Conservation (phyloP, 2,113 vertebrate species). For the Paraplagusia blochii region DNA sequence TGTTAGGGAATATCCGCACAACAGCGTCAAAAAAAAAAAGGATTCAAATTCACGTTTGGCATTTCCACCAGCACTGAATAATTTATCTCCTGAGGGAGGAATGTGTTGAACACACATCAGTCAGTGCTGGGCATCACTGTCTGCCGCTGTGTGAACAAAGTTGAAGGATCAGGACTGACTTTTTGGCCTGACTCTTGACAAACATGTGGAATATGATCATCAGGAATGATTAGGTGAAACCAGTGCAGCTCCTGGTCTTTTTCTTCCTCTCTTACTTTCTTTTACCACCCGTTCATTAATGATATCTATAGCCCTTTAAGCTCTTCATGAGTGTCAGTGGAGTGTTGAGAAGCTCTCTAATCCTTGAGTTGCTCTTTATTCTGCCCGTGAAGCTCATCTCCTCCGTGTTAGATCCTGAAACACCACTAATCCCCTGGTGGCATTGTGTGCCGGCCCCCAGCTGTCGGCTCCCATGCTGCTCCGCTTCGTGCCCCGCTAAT, state of each 20-base stretch:
- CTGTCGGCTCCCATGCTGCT: conserved; percentile 61
- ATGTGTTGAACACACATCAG: conserved; percentile 41
- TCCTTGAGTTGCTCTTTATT: conserved; percentile 65
- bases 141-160: conserved; percentile 22
- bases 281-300: conserved; percentile 56
- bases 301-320: conserved; percentile 63
- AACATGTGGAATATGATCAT: conserved; percentile 43
- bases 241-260: conserved; percentile 15
- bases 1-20: conserved; percentile 25
- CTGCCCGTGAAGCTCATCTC: conserved; percentile 66
- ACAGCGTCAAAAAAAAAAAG: conserved; percentile 42
- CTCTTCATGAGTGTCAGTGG: conserved; percentile 66
- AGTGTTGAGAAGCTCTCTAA: conserved; percentile 65
- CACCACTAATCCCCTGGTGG: conserved; percentile 66
- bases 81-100: conserved; percentile 55
- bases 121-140: conserved; percentile 37
- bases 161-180: conserved; percentile 40
- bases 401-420: conserved; percentile 65
- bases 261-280: conserved; percentile 11
- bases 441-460: conserved; percentile 48
- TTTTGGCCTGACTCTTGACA: conserved; percentile 22
- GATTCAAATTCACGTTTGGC: conserved; percentile 58
- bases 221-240: conserved; percentile 37
- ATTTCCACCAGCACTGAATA: conserved; percentile 66
- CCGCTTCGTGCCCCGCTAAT: conserved; percentile 57